These are phyloP conservation scores for Fragariocoptes setiger DNA, from an alignment of 1,140 invertebrate genomes.

Conservation along the genomic window DNA sequence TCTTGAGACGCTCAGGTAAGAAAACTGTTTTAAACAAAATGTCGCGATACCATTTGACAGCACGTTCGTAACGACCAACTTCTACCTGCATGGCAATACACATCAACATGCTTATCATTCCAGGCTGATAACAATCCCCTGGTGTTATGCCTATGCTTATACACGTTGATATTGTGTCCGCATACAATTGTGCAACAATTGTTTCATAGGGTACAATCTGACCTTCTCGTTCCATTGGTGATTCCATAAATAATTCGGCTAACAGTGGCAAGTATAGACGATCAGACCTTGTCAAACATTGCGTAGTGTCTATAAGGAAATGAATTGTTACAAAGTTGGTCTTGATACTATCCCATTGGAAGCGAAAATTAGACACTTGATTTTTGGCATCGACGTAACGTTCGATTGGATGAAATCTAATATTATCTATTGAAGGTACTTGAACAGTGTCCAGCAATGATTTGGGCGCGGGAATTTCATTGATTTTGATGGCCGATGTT, in stretches of 20 bases:
- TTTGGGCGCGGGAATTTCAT: conserved; percentile 31
- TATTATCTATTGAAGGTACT: conserved; percentile 31
- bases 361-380: conserved; percentile 17
- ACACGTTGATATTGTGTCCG: conserved; percentile 29
- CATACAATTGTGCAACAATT: conserved; percentile 36
- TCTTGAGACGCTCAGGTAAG: conserved; percentile 33
- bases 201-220: conserved; percentile 22
- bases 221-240: conserved; percentile 19
- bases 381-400: conserved; percentile 20
- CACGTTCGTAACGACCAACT: conserved; percentile 34
- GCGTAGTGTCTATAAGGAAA: conserved; percentile 31
- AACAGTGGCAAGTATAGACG: conserved; percentile 36
- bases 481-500: conserved; percentile 32
- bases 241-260: conserved; percentile 30
- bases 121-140: conserved; percentile 19
- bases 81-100: conserved; percentile 28
- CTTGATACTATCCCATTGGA: conserved; percentile 40
- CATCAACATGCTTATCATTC: conserved; percentile 3
- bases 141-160: conserved; percentile 23
- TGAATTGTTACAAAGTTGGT: conserved; percentile 41
- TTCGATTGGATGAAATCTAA: conserved; percentile 30
- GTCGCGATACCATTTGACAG: conserved; percentile 39
- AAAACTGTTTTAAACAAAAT: conserved; percentile 35
- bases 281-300: conserved; percentile 22
- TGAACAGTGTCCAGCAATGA: conserved; percentile 30